Conservation (phyloP, 2,797 vertebrate genomes). For the Thalassophryne amazonica region DNA sequence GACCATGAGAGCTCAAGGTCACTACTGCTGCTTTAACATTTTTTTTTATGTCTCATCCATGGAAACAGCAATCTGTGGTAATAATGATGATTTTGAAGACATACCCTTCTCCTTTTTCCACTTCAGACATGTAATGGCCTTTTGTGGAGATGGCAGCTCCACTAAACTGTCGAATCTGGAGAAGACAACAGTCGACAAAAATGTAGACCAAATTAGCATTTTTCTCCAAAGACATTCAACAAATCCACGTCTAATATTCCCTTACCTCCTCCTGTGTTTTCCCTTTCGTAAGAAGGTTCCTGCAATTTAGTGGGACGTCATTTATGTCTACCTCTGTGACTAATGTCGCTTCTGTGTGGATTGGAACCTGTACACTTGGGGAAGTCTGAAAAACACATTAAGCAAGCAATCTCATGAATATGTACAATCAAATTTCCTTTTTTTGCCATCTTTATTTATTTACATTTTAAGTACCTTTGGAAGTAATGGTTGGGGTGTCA, state of each 20-base stretch:
- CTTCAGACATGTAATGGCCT: constrained; percentile 72
- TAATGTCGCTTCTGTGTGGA: constrained; percentile 65
- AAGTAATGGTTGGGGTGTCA: constrained; percentile 77
- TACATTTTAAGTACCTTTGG: constrained; percentile 65
- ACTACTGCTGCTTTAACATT: no score
- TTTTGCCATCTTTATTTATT: background rate
- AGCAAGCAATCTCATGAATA: background rate
- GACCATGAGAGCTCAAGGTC: no score
- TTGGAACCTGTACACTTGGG: constrained; percentile 28
- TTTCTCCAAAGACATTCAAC: no score
- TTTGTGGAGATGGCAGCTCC: constrained; percentile 81
- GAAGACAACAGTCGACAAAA: background rate
- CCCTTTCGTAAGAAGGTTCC: constrained; percentile 81
- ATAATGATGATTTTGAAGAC: no score
- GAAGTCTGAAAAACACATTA: constrained; percentile 46
- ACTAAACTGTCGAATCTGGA: constrained; percentile 76
- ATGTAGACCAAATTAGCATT: no score
- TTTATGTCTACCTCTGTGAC: constrained; percentile 84
- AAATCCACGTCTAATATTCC: background rate
- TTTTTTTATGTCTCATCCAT: no score
- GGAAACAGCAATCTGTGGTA: no score
- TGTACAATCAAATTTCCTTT: background rate
- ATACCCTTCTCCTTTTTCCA: constrained; percentile 64
- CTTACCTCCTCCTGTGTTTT: constrained; percentile 82
- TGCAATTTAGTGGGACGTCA: constrained; percentile 78